A percentile compares a stretch with the other conserved stretches of the same genome.
phyloP scores from a whole-genome alignment of 2,113 vertebrate species.

The Hydrolagus affinis region DNA sequence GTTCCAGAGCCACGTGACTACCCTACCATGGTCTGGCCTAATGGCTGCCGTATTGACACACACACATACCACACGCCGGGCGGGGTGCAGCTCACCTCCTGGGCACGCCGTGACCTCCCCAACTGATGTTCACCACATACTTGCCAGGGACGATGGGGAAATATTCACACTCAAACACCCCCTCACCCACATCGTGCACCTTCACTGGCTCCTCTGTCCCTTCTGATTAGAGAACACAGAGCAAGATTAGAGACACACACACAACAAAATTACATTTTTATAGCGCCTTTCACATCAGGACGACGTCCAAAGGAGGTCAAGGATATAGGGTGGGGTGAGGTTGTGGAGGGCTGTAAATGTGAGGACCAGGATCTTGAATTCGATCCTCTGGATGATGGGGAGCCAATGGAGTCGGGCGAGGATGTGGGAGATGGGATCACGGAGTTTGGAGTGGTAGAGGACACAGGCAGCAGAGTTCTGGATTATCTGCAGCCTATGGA shows the following conservation, averaged over 20 bases:
- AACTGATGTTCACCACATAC: conserved; percentile 71
- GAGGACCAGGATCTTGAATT: too few species aligned
- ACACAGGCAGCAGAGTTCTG: too few species aligned
- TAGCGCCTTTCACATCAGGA: neutral
- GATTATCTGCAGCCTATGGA: too few species aligned
- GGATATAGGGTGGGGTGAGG: too few species aligned
- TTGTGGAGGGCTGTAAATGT: too few species aligned
- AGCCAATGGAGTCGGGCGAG: too few species aligned
- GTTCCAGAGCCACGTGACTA: too few species aligned
- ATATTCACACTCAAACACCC: conserved; percentile 78
- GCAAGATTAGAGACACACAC: neutral
- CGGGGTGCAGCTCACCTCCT: neutral
- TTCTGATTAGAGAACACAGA: conserved; percentile 46
- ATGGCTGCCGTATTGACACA: too few species aligned
- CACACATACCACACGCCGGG: neutral
- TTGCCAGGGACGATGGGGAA: conserved; percentile 69
- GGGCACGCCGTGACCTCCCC: conserved; percentile 50
- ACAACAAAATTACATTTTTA: neutral
- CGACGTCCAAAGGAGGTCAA: neutral
- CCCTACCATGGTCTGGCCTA: too few species aligned
- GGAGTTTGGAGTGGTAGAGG: too few species aligned
- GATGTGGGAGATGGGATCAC: too few species aligned
- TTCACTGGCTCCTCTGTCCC: conserved; percentile 79
- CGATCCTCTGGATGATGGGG: too few species aligned
- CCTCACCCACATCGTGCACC: conserved; percentile 64